These are phyloP conservation scores for Tinea semifulvella DNA, from an alignment of 2,888 invertebrate species.

Conservation along the genomic window DNA sequence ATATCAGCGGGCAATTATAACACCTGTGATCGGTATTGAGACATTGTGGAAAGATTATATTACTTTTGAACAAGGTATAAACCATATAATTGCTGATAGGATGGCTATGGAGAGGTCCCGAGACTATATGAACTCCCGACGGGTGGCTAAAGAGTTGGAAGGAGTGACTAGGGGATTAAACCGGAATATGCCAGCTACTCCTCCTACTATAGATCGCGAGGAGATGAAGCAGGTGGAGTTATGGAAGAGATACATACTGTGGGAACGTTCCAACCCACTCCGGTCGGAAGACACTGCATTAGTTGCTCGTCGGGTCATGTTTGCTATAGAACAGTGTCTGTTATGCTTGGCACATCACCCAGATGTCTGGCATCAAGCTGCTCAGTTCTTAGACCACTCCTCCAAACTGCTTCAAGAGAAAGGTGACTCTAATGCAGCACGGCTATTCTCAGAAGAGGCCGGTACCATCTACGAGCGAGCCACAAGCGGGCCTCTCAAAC, in stretches of 20 bases:
- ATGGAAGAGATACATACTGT: conserved; percentile 98
- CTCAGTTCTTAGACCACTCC: conserved; percentile 95
- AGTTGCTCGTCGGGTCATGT: conserved; percentile 94
- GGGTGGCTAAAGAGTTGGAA: conserved; percentile 97
- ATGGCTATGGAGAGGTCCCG: conserved; percentile 96
- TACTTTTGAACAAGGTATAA: conserved; percentile 91
- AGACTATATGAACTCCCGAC: conserved; percentile 96
- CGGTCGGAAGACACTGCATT: conserved; percentile 95
- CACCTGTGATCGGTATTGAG: conserved; percentile 97
- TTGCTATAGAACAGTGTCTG: conserved; percentile 97
- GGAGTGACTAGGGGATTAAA: conserved; percentile 94
- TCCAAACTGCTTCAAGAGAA: conserved; percentile 94
- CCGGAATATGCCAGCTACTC: conserved; percentile 94
- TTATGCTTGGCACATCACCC: conserved; percentile 97
- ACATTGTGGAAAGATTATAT: conserved; percentile 98
- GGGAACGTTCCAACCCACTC: conserved; percentile 97
- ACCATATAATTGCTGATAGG: conserved; percentile 86
- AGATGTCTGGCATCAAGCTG: conserved; percentile 99
- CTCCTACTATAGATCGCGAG: conserved; percentile 90
- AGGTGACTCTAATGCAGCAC: conserved; percentile 93
- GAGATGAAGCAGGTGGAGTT: conserved; percentile 96
- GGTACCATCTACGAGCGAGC: conserved; percentile 95
- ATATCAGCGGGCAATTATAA: conserved; percentile 95
- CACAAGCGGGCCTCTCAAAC: conserved; percentile 84
- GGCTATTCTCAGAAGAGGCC: conserved; percentile 93